phyloP scores from a whole-genome alignment of 37 sponge, comb jelly and placozoan species.

The Amphimedon queenslandica region DNA sequence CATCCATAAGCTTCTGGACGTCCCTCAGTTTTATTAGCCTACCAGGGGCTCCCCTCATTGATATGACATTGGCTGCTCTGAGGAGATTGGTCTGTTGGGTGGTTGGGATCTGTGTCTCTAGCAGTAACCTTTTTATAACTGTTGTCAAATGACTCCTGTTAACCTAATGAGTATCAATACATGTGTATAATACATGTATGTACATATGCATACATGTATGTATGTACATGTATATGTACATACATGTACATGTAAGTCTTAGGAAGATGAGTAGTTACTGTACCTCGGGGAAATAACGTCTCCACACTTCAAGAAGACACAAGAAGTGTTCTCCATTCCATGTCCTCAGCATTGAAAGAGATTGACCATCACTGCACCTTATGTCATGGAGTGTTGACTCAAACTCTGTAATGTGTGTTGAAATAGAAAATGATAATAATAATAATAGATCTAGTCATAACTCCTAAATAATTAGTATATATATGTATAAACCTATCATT shows the following conservation, averaged over 20 bases:
- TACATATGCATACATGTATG: neutral
- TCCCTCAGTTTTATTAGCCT: slow-evolving; percentile 41
- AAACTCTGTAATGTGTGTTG: slow-evolving; percentile 51
- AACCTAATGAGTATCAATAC: slow-evolving; percentile 1
- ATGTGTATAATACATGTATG: too few species aligned
- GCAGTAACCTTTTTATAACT: slow-evolving; percentile 33
- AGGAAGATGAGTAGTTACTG: too few species aligned
- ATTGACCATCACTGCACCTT: slow-evolving; percentile 64
- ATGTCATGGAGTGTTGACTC: slow-evolving; percentile 65
- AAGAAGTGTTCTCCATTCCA: slow-evolving; percentile 59
- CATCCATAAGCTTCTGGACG: slow-evolving; percentile 50
- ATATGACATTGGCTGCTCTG: slow-evolving; percentile 56
- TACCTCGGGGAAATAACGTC: slow-evolving; percentile 65
- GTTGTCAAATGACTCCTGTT: slow-evolving; percentile 54
- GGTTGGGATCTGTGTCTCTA: slow-evolving; percentile 60
- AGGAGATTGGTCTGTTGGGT: slow-evolving; percentile 65
- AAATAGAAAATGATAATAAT: slow-evolving; percentile 6
- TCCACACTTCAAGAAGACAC: slow-evolving; percentile 59
- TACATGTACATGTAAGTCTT: too few species aligned
- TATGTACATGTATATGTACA: too few species aligned
- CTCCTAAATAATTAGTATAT: too few species aligned
- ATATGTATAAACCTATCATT: too few species aligned
- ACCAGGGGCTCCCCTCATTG: slow-evolving; percentile 60
- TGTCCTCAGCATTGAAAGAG: slow-evolving; percentile 35
- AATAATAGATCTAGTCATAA: too few species aligned